Base-by-base conservation (phyloP, 2,888 invertebrate species). In the Parnassius apollo region DNA sequence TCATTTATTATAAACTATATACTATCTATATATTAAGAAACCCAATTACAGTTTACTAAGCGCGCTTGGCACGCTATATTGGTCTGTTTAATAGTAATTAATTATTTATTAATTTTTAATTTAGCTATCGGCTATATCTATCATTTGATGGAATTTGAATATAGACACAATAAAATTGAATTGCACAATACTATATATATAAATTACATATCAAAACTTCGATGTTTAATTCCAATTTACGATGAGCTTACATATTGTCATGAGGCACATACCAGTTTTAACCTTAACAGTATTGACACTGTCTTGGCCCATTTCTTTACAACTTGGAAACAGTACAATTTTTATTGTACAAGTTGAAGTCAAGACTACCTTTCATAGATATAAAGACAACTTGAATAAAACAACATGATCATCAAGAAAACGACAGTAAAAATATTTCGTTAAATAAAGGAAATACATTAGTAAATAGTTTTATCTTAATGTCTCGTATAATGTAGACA, bases 1-100 rank as follows among this genome's bases (percentile, higher is more conserved):
- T 91, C 88, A 85, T 88, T 86, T 79, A 59, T 84, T 81, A 87
- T 88, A 86, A 86, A 88, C 86, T 89, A 91, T 88, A 86, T 83
- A 77, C 82, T 88, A 88, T 84, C 76, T 80, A 76, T 76, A 78
- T 77, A 77, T 81, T 83, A 83, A 76, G 78, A 83, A 86, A 88
- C 82, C 83, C 83, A 83, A 86, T 83, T 83, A 78, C 82, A 85
- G 77, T 79, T 83, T 75, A 78, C 79, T 83, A 82, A 79, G 82
- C 88, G 85, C 75, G 89, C 89, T 89, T 86, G 81, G 91, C 90
- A 82, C 86, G 86, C 83, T 75, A 74, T 81, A 83, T 90, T 90
- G 89, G 88, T 91, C 90, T 84, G 86, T 76, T 82, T 80, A 80
- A 74, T 76, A 18, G 18, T 18, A 18, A 18, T 18, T 18, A 18